Evolutionary conservation across 2,113 vertebrate genomes (phyloP).

Genomic region (Oncorhynchus nerka): DNA sequence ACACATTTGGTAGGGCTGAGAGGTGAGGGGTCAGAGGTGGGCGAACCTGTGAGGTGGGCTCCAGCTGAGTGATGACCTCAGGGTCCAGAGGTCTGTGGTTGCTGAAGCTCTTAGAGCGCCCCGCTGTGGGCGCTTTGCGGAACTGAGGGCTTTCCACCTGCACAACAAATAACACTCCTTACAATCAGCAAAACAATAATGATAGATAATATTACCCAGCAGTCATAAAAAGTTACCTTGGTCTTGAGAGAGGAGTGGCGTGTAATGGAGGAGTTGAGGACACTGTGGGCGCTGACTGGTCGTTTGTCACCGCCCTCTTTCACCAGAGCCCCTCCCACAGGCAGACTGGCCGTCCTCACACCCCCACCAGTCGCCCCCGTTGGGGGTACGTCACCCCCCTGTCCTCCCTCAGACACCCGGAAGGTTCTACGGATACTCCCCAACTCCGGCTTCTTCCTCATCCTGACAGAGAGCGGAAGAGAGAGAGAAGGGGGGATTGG

Average conservation of each 20-base stretch:
- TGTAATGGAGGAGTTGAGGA: constrained; percentile 93
- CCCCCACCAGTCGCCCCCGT: constrained; percentile 76
- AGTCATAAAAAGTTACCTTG: constrained; percentile 58
- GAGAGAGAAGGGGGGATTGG: background rate
- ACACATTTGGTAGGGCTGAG: background rate
- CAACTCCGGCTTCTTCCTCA: constrained; percentile 91
- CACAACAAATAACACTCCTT: background rate
- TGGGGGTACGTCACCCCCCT: constrained; percentile 60
- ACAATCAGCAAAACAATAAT: background rate
- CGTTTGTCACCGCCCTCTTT: constrained; percentile 91
- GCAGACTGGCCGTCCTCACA: constrained; percentile 85
- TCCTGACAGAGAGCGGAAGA: constrained; percentile 66
- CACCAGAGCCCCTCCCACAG: constrained; percentile 79
- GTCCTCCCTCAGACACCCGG: constrained; percentile 78
- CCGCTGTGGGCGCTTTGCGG: constrained; percentile 84
- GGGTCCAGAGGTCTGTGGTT: constrained; percentile 94
- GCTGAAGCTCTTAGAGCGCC: constrained; percentile 98
- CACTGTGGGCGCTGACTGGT: constrained; percentile 88
- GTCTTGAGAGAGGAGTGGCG: constrained; percentile 95
- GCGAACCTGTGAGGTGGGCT: constrained; percentile 72
- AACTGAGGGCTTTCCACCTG: constrained; percentile 92
- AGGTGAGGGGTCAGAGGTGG: background rate
- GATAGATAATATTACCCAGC: too few species aligned
- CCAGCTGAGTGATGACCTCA: constrained; percentile 90
- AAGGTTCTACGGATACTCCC: constrained; percentile 88